Conservation (phyloP, 2,797 vertebrate genomes). For the Hippopotamyrus pictus region DNA sequence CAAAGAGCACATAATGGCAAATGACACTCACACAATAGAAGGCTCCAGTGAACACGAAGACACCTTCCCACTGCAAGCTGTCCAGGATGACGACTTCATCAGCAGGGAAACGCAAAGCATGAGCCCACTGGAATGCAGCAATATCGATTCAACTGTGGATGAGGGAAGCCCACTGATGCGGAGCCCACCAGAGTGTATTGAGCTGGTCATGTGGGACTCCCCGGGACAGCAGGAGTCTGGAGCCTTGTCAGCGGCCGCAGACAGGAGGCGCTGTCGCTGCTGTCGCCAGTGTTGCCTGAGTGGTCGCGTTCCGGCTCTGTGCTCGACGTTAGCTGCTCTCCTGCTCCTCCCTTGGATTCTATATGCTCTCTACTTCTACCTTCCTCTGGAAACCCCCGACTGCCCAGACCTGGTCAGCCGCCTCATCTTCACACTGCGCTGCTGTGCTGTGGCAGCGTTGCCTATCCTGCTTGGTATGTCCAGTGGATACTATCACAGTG, state of each 20-base stretch:
- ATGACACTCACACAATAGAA: slow-evolving; percentile 40
- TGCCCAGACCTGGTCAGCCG: slow-evolving; percentile 52
- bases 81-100: slow-evolving; percentile 47
- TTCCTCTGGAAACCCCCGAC: slow-evolving; percentile 53
- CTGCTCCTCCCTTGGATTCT: slow-evolving; percentile 55
- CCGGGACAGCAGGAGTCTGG: slow-evolving; percentile 35
- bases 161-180: slow-evolving; percentile 54
- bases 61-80: slow-evolving; percentile 34
- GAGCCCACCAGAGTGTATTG: slow-evolving; percentile 48
- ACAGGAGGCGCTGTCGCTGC: slow-evolving; percentile 38
- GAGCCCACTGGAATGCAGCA: slow-evolving; percentile 48
- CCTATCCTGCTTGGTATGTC: slow-evolving; percentile 60
- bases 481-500: too few species aligned
- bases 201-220: slow-evolving; percentile 49
- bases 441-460: slow-evolving; percentile 53
- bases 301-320: slow-evolving; percentile 46
- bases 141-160: slow-evolving; percentile 43
- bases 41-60: slow-evolving; percentile 41
- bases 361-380: slow-evolving; percentile 59
- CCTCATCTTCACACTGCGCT: slow-evolving; percentile 56
- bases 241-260: slow-evolving; percentile 23
- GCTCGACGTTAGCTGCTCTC: slow-evolving; percentile 55
- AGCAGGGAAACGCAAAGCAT: slow-evolving; percentile 40
- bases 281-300: slow-evolving; percentile 47
- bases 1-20: slow-evolving; percentile 44